Evolutionary conservation across 2,888 invertebrate species (phyloP).

Genomic region (Drosophila percnosoma): DNA sequence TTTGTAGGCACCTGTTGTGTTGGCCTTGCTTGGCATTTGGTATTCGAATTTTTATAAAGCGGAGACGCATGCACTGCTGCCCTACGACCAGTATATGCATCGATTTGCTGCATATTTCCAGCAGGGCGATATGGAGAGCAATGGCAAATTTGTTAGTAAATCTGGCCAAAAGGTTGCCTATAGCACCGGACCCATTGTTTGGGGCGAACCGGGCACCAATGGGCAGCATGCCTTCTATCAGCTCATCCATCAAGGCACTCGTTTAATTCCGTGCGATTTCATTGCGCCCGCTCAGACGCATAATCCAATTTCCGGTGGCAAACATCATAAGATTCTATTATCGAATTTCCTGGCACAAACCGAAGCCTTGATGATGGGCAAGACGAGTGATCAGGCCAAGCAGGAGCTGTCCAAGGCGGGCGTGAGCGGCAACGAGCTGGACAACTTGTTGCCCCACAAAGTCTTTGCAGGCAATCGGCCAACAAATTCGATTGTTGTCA

Average conservation of each 20-base stretch:
- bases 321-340: constrained; percentile 97
- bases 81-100: constrained; percentile 99
- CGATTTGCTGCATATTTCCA: constrained; percentile 99
- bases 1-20: constrained; percentile 93
- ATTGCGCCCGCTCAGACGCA: constrained; percentile 96
- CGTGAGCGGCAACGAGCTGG: constrained; percentile 89
- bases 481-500: constrained; percentile 97
- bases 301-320: constrained; percentile 92
- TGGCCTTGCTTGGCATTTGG: constrained; percentile 97
- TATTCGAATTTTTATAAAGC: constrained; percentile 97
- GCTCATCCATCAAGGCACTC: constrained; percentile 94
- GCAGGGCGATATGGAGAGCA: constrained; percentile 99
- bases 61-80: constrained; percentile 97
- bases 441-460: constrained; percentile 96
- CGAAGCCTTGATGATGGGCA: constrained; percentile 97
- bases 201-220: constrained; percentile 99
- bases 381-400: constrained; percentile 87
- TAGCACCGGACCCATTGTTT: constrained; percentile 85
- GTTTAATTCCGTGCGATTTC: constrained; percentile 98
- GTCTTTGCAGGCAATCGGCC: constrained; percentile 98
- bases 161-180: constrained; percentile 85
- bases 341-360: constrained; percentile 99
- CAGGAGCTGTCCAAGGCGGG: constrained; percentile 93
- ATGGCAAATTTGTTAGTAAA: constrained; percentile 96
- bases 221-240: constrained; percentile 99